These are phyloP conservation scores for Dolichopus griseipennis DNA, from an alignment of 2,888 invertebrate genomes.

Conservation along the genomic window DNA sequence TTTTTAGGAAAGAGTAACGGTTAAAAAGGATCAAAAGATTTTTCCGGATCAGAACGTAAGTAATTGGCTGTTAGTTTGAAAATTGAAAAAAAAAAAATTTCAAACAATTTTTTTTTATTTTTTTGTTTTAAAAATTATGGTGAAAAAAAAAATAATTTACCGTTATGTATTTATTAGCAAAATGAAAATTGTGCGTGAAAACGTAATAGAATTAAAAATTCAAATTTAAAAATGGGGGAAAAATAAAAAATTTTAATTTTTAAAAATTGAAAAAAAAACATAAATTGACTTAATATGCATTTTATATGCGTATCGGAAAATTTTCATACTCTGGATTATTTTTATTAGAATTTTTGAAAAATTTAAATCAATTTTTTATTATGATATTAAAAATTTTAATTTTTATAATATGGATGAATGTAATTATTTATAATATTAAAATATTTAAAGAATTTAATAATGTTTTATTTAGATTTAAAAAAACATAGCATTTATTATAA, in stretches of 20 bases:
- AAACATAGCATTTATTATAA: too few species aligned
- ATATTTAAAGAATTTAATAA: too few species aligned
- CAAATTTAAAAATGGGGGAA: not conserved
- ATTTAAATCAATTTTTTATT: too few species aligned
- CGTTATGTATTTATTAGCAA: constrained; percentile 6
- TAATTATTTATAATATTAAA: too few species aligned
- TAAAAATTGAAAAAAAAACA: not conserved
- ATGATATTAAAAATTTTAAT: too few species aligned
- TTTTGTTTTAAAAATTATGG: not conserved
- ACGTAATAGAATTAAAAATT: not conserved
- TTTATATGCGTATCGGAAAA: not conserved
- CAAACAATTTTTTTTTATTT: not conserved
- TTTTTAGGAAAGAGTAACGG: not conserved
- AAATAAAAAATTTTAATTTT: not conserved
- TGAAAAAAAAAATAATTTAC: not conserved
- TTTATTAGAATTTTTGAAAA: too few species aligned
- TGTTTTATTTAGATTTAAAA: too few species aligned
- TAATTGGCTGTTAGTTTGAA: constrained; percentile 8
- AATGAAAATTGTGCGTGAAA: constrained; percentile 4
- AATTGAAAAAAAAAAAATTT: not conserved
- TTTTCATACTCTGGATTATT: not conserved
- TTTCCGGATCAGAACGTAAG: constrained; percentile 9
- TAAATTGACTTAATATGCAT: not conserved
- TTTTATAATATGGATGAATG: too few species aligned
- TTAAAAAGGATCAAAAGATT: constrained; percentile 11